Conservation (phyloP, 2,797 vertebrate genomes). For the Gallinago nigripennis region DNA sequence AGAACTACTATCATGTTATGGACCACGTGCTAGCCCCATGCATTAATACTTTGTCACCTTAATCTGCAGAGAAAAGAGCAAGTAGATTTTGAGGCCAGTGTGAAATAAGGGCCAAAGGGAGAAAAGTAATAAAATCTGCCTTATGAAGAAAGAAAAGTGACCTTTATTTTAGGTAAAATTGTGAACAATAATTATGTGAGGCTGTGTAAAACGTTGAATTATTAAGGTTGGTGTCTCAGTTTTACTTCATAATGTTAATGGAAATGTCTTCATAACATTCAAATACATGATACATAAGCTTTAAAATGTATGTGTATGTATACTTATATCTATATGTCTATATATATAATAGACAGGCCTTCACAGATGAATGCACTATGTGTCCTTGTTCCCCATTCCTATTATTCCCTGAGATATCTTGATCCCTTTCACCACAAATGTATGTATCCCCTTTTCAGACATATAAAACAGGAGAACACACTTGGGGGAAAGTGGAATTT, state of each 20-base stretch:
- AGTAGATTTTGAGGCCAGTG: neutral
- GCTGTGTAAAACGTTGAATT: neutral
- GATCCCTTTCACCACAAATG: slow-evolving; percentile 58
- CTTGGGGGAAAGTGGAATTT: slow-evolving; percentile 75
- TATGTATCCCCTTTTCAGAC: slow-evolving; percentile 67
- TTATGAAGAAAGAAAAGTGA: neutral
- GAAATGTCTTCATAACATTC: neutral
- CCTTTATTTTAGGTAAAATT: neutral
- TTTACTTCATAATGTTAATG: neutral
- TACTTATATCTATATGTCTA: neutral
- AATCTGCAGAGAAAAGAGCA: neutral
- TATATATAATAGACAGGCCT: neutral
- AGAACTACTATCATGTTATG: neutral
- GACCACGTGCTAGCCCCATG: neutral
- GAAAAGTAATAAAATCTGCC: neutral
- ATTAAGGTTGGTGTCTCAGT: neutral
- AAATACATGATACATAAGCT: neutral
- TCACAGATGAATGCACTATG: neutral
- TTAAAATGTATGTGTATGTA: neutral
- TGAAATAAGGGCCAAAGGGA: neutral
- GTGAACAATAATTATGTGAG: neutral
- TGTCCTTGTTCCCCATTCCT: neutral
- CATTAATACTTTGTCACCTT: neutral
- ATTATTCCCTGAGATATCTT: slow-evolving; percentile 1
- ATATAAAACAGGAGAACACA: slow-evolving; percentile 81